A percentile compares a stretch with the other conserved stretches of the same genome.
These are phyloP conservation scores for Oceanodroma leucorhoa DNA, from an alignment of 2,797 vertebrate species.

Conservation along the genomic window DNA sequence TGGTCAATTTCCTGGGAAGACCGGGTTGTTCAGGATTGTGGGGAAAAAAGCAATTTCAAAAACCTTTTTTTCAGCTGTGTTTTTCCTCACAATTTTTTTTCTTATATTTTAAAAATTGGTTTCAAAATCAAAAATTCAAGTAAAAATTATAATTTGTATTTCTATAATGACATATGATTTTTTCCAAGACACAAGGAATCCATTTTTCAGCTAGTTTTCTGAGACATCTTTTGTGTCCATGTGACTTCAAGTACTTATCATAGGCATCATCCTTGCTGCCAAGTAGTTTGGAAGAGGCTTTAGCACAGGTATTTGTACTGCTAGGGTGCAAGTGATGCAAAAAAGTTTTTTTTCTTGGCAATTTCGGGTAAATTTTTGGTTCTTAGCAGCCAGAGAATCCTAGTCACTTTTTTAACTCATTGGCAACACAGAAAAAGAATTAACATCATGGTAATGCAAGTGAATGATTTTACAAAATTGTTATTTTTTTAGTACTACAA, in stretches of 20 bases:
- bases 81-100: neutral
- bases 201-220: neutral
- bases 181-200: neutral
- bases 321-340: neutral
- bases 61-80: neutral
- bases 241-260: neutral
- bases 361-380: neutral
- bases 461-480: neutral
- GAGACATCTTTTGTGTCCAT: neutral
- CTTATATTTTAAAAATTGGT: neutral
- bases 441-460: neutral
- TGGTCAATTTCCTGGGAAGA: neutral
- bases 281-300: neutral
- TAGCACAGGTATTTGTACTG: neutral
- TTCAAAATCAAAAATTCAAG: neutral
- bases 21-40: neutral
- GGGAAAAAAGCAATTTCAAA: neutral
- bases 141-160: neutral
- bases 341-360: neutral
- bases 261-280: neutral
- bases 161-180: neutral
- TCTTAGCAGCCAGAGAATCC: neutral
- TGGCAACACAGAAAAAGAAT: neutral
- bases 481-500: neutral
- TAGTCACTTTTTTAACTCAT: neutral